These are phyloP conservation scores for Meleagris gallopavo DNA, from an alignment of 2,113 vertebrate genomes.

Conservation along the genomic window DNA sequence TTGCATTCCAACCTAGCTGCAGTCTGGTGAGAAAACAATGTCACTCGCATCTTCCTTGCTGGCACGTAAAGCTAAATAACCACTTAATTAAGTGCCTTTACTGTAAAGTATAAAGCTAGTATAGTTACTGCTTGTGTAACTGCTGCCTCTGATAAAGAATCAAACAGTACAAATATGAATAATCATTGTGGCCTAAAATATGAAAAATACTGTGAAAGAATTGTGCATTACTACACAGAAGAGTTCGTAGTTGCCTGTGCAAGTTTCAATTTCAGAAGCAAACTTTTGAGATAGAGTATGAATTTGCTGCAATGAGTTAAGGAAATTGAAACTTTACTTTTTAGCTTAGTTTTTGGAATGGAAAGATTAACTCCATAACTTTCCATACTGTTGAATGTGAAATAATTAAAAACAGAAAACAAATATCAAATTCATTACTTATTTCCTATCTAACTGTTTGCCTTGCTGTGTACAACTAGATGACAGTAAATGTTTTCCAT, in stretches of 20 bases:
- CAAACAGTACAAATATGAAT: not conserved
- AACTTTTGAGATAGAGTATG: not conserved
- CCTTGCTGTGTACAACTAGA: not conserved
- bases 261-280: not conserved
- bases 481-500: not conserved
- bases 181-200: not conserved
- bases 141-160: not conserved
- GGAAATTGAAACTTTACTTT: not conserved
- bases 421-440: not conserved
- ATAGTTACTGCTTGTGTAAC: not conserved
- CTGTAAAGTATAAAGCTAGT: not conserved
- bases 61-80: not conserved
- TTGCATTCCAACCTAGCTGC: conserved; percentile 94
- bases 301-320: not conserved
- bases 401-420: not conserved
- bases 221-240: not conserved
- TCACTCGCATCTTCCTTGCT: not conserved
- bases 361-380: not conserved
- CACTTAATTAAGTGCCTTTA: not conserved
- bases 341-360: not conserved
- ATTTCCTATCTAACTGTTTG: not conserved
- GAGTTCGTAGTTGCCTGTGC: not conserved
- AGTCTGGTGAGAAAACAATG: conserved; percentile 85
- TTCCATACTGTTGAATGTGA: not conserved
- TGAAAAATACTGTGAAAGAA: not conserved